Percentiles rank a stretch among this genome's conserved stretches.
phyloP scores from a whole-genome alignment of 2,797 vertebrate genomes.

The Emys orbicularis region DNA sequence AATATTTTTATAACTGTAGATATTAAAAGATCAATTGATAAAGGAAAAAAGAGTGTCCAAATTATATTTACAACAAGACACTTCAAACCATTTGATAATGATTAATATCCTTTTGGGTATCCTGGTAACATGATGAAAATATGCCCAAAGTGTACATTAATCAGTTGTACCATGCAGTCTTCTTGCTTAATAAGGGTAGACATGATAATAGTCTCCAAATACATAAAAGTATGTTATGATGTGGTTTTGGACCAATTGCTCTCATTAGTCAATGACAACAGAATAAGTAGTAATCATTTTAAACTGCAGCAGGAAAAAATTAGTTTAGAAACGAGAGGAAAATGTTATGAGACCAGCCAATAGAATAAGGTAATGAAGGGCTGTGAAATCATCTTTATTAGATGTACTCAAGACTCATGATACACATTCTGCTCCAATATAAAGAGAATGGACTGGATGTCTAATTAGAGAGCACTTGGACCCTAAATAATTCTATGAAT shows the following conservation, averaged over 20 bases:
- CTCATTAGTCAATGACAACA: slow-evolving; percentile 10
- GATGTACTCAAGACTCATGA: not conserved
- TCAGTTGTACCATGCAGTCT: not conserved
- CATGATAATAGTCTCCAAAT: not conserved
- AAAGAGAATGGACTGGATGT: not conserved
- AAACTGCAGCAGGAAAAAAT: not conserved
- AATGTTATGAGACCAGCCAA: not conserved
- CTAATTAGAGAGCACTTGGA: not conserved
- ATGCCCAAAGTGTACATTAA: not conserved
- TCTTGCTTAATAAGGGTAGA: slow-evolving; percentile 22
- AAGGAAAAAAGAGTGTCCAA: not conserved
- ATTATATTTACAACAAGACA: not conserved
- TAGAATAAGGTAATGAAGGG: not conserved
- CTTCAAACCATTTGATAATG: not conserved
- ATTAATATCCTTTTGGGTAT: slow-evolving; percentile 3
- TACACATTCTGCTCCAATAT: not conserved
- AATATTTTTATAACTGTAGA: not conserved
- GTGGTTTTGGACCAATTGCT: slow-evolving; percentile 8
- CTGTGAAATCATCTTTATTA: not conserved
- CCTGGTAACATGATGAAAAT: not conserved
- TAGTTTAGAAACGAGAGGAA: not conserved
- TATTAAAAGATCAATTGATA: not conserved
- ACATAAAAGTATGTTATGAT: slow-evolving; percentile 30
- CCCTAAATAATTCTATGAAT: not conserved
- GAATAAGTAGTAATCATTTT: not conserved